phyloP scores from a whole-genome alignment of 64 coral and sea anemone genomes.

The Catalaphyllia jardinei region DNA sequence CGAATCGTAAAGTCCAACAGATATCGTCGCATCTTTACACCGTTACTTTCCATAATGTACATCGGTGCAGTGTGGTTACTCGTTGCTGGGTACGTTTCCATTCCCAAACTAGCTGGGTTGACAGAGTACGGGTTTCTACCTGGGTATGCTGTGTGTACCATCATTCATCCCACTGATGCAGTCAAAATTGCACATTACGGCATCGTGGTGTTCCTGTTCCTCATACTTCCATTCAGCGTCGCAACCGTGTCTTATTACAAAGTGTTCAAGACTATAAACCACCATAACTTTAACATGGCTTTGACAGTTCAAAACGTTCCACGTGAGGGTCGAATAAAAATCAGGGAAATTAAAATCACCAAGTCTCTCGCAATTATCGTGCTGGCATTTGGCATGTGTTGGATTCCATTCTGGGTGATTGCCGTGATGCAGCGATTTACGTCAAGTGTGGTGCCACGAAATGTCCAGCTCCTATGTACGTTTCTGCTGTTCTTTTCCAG shows the following conservation, averaged over 20 bases:
- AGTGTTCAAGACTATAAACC: neutral
- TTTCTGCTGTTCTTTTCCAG: constrained; percentile 1
- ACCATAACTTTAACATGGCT: constrained; percentile 7
- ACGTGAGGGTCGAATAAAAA: neutral
- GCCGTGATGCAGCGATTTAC: neutral
- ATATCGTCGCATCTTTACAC: constrained; percentile 1
- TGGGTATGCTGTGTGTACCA: constrained; percentile 9
- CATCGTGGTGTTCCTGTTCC: neutral
- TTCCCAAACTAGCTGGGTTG: constrained; percentile 4
- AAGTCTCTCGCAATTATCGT: neutral
- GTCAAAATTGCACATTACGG: constrained; percentile 10
- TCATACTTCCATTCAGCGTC: neutral
- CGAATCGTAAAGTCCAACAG: neutral
- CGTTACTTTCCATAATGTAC: neutral
- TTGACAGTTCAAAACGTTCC: neutral
- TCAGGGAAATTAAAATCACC: neutral
- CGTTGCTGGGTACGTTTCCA: constrained; percentile 8
- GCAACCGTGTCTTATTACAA: constrained; percentile 4
- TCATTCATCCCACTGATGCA: neutral
- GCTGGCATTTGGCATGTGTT: neutral
- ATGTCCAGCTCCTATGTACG: neutral
- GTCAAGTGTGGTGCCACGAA: neutral
- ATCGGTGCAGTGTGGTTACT: neutral
- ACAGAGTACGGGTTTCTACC: neutral
- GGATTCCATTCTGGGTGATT: neutral